phyloP scores from a whole-genome alignment of 1,140 invertebrate species.

The Drosophila repleta region DNA sequence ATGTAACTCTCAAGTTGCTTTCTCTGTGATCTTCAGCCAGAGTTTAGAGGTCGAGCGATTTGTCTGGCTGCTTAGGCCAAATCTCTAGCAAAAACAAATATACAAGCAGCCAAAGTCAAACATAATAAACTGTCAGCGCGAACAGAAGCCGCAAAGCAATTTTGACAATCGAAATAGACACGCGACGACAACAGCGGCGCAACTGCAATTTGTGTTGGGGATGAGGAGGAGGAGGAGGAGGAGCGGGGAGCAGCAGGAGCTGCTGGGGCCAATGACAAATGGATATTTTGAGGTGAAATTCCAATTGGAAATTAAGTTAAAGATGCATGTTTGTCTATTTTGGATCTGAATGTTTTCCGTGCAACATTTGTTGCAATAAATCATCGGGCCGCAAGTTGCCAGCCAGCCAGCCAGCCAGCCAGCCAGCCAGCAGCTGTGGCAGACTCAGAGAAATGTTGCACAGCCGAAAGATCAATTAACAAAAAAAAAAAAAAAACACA shows the following conservation, averaged over 20 bases:
- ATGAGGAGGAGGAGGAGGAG: not conserved
- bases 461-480: constrained; percentile 70
- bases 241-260: not conserved
- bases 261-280: constrained; percentile 60
- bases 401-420: too few species aligned
- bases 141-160: constrained; percentile 76
- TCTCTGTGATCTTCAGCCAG: constrained; percentile 20
- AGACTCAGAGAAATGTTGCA: constrained; percentile 40
- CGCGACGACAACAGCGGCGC: constrained; percentile 45
- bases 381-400: constrained; percentile 46
- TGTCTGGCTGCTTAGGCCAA: constrained; percentile 19
- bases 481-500: constrained; percentile 30
- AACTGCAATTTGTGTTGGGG: constrained; percentile 39
- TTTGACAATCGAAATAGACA: constrained; percentile 76
- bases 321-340: constrained; percentile 69
- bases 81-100: constrained; percentile 29
- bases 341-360: constrained; percentile 55
- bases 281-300: constrained; percentile 47
- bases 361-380: constrained; percentile 75
- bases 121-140: constrained; percentile 77
- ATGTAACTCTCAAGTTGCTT: too few species aligned
- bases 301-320: constrained; percentile 71
- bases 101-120: constrained; percentile 52
- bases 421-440: constrained; percentile 16
- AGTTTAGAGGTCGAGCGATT: constrained; percentile 48